These are phyloP conservation scores for Parelbella ahira DNA, from an alignment of 2,888 invertebrate genomes.

Conservation along the genomic window DNA sequence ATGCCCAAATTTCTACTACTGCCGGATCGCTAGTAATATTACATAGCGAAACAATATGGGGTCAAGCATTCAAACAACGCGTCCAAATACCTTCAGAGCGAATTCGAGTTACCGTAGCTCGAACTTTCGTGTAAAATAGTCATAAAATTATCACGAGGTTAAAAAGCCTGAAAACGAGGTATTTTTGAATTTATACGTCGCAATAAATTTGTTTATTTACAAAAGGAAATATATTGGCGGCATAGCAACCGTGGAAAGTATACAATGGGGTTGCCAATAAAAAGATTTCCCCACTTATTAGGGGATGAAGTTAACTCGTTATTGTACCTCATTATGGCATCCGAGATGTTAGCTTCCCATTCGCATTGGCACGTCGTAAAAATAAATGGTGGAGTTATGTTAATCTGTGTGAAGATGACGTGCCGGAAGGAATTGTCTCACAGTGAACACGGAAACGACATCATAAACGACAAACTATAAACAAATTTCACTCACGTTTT, in stretches of 20 bases:
- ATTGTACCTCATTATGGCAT: constrained; percentile 47
- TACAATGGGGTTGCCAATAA: no score
- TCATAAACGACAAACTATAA: no score
- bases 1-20: no score
- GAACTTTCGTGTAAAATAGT: constrained; percentile 65
- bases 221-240: no score
- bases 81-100: constrained; percentile 11
- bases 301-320: constrained; percentile 46
- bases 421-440: no score
- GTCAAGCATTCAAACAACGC: constrained; percentile 18
- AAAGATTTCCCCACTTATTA: no score
- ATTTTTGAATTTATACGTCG: constrained; percentile 52
- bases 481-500: no score
- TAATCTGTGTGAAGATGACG: constrained; percentile 32
- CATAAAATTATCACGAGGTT: constrained; percentile 68
- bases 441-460: no score
- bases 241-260: background rate
- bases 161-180: constrained; percentile 61
- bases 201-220: constrained; percentile 2
- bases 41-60: constrained; percentile 13
- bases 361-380: constrained; percentile 54
- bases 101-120: constrained; percentile 33
- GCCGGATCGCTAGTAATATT: no score
- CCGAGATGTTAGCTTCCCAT: constrained; percentile 48
- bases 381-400: no score